Conservation (phyloP, 2,888 invertebrate genomes). For the Malthinus seriepunctatus region DNA sequence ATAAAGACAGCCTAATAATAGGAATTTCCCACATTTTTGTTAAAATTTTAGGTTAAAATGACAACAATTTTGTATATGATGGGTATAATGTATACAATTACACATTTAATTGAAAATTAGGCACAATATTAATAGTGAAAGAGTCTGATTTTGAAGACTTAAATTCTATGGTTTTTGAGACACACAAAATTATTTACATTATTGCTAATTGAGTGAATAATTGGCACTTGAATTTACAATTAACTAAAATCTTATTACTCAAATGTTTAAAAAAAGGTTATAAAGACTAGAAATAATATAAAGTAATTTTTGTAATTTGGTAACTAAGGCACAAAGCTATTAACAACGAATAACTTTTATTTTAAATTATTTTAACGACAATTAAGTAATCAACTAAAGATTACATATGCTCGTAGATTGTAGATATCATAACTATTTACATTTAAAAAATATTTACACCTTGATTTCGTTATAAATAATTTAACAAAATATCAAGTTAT, state of each 20-base stretch:
- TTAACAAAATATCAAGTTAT: conserved; percentile 2
- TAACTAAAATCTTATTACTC: neutral
- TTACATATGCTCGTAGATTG: too few species aligned
- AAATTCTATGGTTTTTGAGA: neutral
- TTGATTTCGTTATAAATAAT: neutral
- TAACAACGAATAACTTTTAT: too few species aligned
- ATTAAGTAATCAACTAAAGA: too few species aligned
- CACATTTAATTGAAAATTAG: conserved; percentile 11
- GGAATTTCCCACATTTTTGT: too few species aligned
- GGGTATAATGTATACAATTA: neutral
- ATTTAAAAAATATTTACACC: conserved; percentile 3
- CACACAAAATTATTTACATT: conserved; percentile 4
- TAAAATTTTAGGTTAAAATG: too few species aligned
- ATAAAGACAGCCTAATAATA: too few species aligned
- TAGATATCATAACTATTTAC: neutral
- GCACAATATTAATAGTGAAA: conserved; percentile 1
- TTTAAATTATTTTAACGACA: too few species aligned
- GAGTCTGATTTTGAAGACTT: neutral
- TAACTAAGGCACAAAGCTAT: too few species aligned
- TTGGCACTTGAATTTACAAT: conserved; percentile 17
- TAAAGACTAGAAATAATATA: neutral
- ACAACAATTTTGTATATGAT: too few species aligned
- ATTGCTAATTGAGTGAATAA: conserved; percentile 11
- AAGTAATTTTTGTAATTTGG: too few species aligned
- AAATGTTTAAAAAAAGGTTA: neutral